A percentile compares a stretch with the other conserved stretches of the same genome.
These are phyloP conservation scores for Nomada lathburiana DNA, from an alignment of 2,888 invertebrate genomes.

Conservation along the genomic window DNA sequence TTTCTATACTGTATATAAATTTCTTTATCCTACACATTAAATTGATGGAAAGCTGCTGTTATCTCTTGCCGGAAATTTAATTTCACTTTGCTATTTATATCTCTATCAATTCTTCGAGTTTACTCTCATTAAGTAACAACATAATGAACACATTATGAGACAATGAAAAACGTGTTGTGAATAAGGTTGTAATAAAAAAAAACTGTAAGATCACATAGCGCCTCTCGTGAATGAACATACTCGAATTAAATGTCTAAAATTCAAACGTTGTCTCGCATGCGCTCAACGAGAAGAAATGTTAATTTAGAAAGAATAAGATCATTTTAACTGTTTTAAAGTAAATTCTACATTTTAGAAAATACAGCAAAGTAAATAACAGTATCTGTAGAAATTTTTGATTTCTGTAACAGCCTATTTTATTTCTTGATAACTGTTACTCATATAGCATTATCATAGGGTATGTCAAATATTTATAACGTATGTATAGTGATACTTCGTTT, in stretches of 20 bases:
- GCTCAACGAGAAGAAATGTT: slow-evolving; percentile 44
- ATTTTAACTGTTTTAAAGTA: slow-evolving; percentile 46
- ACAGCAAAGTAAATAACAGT: slow-evolving; percentile 62
- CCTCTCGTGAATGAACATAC: slow-evolving; percentile 8
- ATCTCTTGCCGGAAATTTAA: slow-evolving; percentile 46
- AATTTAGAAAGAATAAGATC: slow-evolving; percentile 52
- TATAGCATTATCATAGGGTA: slow-evolving; percentile 77
- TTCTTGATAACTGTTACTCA: slow-evolving; percentile 74
- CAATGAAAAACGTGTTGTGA: slow-evolving; percentile 28
- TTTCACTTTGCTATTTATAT: slow-evolving; percentile 39
- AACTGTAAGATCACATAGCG: neutral
- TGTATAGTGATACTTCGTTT: slow-evolving; percentile 73
- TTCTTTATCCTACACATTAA: slow-evolving; percentile 53
- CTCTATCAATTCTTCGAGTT: slow-evolving; percentile 36
- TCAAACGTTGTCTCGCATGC: slow-evolving; percentile 29
- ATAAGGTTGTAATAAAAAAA: slow-evolving; percentile 29
- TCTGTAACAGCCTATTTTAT: slow-evolving; percentile 66
- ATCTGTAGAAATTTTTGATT: slow-evolving; percentile 63
- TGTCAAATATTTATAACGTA: slow-evolving; percentile 77
- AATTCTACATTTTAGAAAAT: slow-evolving; percentile 49
- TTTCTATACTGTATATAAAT: slow-evolving; percentile 65
- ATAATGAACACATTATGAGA: slow-evolving; percentile 30
- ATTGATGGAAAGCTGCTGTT: slow-evolving; percentile 53
- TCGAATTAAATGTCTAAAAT: slow-evolving; percentile 40
- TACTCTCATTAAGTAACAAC: slow-evolving; percentile 27